Base-by-base conservation (phyloP, 1,140 invertebrate genomes). In the Coelopa frigida region DNA sequence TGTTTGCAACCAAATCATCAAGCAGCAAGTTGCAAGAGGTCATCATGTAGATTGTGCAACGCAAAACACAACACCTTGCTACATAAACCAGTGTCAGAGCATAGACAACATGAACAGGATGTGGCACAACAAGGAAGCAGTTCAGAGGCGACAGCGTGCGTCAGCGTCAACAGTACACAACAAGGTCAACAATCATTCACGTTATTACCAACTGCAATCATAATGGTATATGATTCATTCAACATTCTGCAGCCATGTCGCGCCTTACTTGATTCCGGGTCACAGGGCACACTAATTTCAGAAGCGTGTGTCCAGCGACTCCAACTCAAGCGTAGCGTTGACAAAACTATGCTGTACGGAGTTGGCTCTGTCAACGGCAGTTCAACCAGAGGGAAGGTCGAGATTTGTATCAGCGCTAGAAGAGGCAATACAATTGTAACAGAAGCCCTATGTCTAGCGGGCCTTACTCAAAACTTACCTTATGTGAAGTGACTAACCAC, bases 251-350 rank as follows among this genome's bases (percentile, higher is more conserved):
- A 44, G 6, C 2, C 29, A 22, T 33, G 18, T 7, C 18, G 43
- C 4, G 43, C 32, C 2, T 23, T 44, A 4, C 21, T 44, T 24
- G 43, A 44, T 35, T 35, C 18, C 12, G 43, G 43, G 6, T 31
- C 31, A 3, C 32, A 44, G 18, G 29, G 31, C 3, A 36, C 43
- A 24, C 15, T 44, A 14, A 22, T 44, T 23, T 35, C 43, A 24
- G 43, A 36, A 31, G 43, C 20, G 12, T 44, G 43, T 33, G 43
- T 26, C n/a, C 32, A 44, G 26, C 43, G 32, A 5, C 26, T 44
- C 22, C 17, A 24, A 15, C 24, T 44, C 20, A 33, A 12, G 10
- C 29, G 31, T 14, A 44, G 14, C 4, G 7, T 15, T 21, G 42
- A 14, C 39, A 41, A 31, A 33, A 32, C 42, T 14, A 21, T 21